Evolutionary conservation across 2,113 vertebrate species (phyloP).

Genomic region (Octodon degus): DNA sequence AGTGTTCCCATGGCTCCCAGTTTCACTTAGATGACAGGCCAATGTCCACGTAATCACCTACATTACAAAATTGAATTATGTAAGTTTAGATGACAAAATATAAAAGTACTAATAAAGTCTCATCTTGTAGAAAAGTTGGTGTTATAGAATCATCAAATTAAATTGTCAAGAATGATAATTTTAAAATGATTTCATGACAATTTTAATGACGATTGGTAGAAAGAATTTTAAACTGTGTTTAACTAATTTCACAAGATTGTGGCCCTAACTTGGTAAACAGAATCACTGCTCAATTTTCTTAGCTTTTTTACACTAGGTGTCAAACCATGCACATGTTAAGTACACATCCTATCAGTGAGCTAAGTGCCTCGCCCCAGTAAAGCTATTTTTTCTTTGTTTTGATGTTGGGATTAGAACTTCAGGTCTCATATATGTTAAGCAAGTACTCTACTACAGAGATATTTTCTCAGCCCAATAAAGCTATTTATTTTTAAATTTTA

Average conservation of each 20-base stretch:
- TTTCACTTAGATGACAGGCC: neutral
- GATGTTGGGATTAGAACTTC: too few species aligned
- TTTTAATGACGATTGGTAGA: conserved; percentile 10
- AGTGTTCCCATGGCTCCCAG: neutral
- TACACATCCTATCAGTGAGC: neutral
- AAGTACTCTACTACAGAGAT: neutral
- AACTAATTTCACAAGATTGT: neutral
- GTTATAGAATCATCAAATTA: neutral
- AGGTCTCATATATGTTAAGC: neutral
- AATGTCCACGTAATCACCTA: neutral
- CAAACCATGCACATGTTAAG: neutral
- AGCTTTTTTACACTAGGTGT: neutral
- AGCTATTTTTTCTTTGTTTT: too few species aligned
- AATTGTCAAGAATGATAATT: neutral
- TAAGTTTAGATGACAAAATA: neutral
- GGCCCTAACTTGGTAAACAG: neutral
- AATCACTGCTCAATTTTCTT: neutral
- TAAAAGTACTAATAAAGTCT: conserved; percentile 26
- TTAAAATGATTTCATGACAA: conserved; percentile 22
- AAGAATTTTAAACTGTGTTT: conserved; percentile 13
- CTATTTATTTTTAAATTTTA: neutral
- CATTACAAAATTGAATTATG: conserved; percentile 20
- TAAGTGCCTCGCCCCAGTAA: neutral
- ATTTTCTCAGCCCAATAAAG: neutral
- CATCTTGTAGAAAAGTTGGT: neutral